Evolutionary conservation across 2,797 vertebrate genomes (phyloP).

Genomic region (Rallus crepitans): DNA sequence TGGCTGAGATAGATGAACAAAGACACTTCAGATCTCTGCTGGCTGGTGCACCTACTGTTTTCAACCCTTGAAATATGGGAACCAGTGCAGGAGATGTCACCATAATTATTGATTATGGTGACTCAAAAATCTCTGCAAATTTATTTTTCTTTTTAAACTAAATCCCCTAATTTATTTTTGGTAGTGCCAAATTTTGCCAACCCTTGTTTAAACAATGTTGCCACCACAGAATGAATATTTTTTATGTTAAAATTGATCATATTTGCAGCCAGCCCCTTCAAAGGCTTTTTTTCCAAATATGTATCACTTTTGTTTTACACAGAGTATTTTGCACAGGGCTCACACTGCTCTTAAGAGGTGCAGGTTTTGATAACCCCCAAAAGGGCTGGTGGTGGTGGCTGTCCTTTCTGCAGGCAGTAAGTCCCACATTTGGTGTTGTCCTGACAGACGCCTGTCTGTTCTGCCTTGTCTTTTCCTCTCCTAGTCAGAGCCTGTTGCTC

Average conservation of each 20-base stretch:
- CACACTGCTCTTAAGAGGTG: background rate
- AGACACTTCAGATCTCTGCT: background rate
- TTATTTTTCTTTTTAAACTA: background rate
- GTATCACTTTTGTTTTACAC: background rate
- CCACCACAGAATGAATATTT: background rate
- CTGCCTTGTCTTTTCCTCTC: background rate
- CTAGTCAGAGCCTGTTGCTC: accelerated
- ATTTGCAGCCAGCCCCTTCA: background rate
- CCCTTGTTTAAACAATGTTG: background rate
- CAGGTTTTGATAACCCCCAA: background rate
- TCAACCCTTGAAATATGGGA: background rate
- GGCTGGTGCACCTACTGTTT: background rate
- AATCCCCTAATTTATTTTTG: background rate
- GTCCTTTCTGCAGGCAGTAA: background rate
- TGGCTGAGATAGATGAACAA: background rate
- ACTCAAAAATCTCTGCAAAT: background rate
- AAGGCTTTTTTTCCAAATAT: background rate
- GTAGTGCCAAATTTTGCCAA: background rate
- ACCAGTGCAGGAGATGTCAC: background rate
- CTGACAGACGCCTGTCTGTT: background rate
- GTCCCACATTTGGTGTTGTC: accelerated
- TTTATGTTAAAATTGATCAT: background rate
- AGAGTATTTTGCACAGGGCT: background rate
- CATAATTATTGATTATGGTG: background rate
- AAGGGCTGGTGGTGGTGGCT: background rate